A percentile compares a stretch with the other conserved stretches of the same genome.
Evolutionary conservation across 2,113 vertebrate genomes (phyloP).

Genomic region (Phyllopteryx taeniolatus): DNA sequence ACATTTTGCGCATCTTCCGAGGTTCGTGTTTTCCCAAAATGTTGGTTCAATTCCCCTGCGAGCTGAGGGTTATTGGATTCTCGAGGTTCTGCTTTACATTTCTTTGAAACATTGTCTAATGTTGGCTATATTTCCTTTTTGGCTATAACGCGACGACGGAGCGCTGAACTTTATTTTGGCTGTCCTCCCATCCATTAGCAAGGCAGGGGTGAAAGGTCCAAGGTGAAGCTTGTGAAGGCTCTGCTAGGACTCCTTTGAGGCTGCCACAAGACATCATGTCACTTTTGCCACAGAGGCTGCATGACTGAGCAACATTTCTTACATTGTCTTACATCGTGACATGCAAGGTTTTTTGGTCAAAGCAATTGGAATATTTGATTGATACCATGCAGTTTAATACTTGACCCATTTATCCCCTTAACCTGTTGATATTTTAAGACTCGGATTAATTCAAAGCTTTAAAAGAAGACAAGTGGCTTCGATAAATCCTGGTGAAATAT

Average conservation of each 20-base stretch:
- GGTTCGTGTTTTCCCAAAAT: neutral
- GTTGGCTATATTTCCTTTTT: neutral
- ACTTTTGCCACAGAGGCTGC: constrained; percentile 23
- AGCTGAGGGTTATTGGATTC: neutral
- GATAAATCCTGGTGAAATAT: constrained; percentile 26
- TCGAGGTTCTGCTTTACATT: neutral
- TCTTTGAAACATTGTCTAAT: neutral
- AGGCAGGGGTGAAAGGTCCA: constrained; percentile 41
- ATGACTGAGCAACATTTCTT: constrained; percentile 35
- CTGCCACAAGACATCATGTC: constrained; percentile 63
- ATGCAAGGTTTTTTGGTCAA: constrained; percentile 2
- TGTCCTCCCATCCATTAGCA: constrained; percentile 36
- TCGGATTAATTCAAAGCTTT: constrained; percentile 26
- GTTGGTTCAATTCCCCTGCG: neutral
- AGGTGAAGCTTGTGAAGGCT: constrained; percentile 54
- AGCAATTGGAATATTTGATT: neutral
- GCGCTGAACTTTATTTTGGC: constrained; percentile 21
- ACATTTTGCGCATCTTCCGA: too few species aligned
- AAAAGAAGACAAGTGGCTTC: constrained; percentile 1
- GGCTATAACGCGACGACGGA: constrained; percentile 5
- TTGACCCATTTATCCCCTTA: constrained; percentile 26
- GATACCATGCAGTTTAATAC: constrained; percentile 13
- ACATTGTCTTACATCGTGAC: constrained; percentile 29
- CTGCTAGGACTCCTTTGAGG: constrained; percentile 44
- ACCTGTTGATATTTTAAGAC: constrained; percentile 52